phyloP scores from a whole-genome alignment of 2,797 vertebrate species.

The Gorsachius magnificus region DNA sequence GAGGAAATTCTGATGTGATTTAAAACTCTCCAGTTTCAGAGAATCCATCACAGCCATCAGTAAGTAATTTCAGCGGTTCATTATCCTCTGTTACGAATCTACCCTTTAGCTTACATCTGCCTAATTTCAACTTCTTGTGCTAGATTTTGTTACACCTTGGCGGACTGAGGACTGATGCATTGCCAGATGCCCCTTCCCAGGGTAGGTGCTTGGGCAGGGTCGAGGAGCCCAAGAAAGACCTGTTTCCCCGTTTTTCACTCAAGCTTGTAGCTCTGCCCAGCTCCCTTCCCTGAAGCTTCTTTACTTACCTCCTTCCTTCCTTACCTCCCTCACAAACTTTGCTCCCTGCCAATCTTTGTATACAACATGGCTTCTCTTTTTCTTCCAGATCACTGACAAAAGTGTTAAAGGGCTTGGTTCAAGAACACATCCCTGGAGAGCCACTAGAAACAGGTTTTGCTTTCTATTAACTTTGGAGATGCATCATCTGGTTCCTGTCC shows the following conservation, averaged over 20 bases:
- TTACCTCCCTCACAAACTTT: neutral
- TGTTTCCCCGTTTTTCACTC: neutral
- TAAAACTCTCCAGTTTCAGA: neutral
- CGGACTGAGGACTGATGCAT: neutral
- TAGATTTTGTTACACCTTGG: neutral
- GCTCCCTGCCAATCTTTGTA: neutral
- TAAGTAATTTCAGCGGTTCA: neutral
- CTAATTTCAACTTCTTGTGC: neutral
- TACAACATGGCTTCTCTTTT: neutral
- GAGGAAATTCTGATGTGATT: neutral
- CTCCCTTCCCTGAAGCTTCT: neutral
- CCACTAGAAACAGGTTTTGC: neutral
- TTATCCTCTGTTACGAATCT: neutral
- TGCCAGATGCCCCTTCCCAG: neutral
- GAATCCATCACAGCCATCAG: neutral
- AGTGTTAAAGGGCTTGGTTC: neutral
- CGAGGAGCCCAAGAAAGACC: neutral
- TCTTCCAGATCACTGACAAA: neutral
- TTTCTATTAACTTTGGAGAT: neutral
- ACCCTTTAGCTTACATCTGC: neutral
- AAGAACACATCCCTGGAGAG: neutral
- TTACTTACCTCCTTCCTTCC: neutral
- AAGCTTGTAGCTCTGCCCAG: neutral
- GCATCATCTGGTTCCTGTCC: neutral
- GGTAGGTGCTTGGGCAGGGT: neutral